These are phyloP conservation scores for Drusus annulatus DNA, from an alignment of 1,140 invertebrate genomes.

Conservation along the genomic window DNA sequence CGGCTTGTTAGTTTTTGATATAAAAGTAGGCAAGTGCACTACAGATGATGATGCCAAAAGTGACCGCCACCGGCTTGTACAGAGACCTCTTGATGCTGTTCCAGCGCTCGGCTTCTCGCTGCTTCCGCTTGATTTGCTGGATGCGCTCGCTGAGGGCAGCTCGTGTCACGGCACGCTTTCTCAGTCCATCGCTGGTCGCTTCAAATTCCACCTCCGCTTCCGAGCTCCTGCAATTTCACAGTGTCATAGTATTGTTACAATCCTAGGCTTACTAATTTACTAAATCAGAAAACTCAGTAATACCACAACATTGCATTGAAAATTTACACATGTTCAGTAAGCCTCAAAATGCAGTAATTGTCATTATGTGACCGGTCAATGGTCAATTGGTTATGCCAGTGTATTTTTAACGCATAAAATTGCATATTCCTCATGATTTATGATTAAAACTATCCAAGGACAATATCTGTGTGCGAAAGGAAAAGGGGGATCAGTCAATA, in stretches of 20 bases:
- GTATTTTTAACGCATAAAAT: no score
- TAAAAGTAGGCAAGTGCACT: constrained; percentile 66
- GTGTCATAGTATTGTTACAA: neutral
- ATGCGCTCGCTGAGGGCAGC: constrained; percentile 64
- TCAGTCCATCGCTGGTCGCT: constrained; percentile 1
- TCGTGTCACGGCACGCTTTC: constrained; percentile 5
- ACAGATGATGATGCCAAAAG: constrained; percentile 67
- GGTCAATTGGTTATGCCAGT: no score
- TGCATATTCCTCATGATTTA: no score
- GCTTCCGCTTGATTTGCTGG: constrained; percentile 69
- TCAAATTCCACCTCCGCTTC: constrained; percentile 13
- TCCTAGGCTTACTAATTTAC: no score
- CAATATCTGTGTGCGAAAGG: no score
- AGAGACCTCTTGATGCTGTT: constrained; percentile 72
- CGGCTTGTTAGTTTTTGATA: constrained; percentile 63
- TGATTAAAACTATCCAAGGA: no score
- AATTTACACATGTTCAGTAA: no score
- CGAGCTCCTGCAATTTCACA: constrained; percentile 1
- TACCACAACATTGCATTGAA: no score
- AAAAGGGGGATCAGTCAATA: no score
- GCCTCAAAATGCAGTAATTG: no score
- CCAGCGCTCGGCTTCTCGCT: constrained; percentile 69
- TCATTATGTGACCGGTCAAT: no score
- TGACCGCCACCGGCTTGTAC: constrained; percentile 70
- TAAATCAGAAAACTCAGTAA: no score